A percentile compares a stretch with the other conserved stretches of the same genome.
phyloP scores from a whole-genome alignment of 2,888 invertebrate species.

The Trachelus tabidus region DNA sequence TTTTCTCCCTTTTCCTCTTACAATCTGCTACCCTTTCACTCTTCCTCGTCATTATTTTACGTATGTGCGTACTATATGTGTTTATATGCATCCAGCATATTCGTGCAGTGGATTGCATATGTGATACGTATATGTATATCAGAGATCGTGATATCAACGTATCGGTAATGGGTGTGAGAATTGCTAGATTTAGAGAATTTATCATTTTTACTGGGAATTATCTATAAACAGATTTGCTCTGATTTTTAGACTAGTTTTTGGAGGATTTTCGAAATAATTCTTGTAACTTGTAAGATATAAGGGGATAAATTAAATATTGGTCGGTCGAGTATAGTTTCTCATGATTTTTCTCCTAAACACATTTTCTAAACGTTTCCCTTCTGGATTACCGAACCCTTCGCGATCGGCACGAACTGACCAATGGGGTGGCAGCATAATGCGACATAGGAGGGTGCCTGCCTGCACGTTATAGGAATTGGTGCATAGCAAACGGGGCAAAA shows the following conservation, averaged over 20 bases:
- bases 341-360: not conserved
- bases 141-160: no score
- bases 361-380: not conserved
- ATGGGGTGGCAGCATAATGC: slow-evolving; percentile 3
- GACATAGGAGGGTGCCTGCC: slow-evolving; percentile 1
- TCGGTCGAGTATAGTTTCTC: not conserved
- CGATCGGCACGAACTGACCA: not conserved
- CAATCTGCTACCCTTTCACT: not conserved
- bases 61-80: no score
- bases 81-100: no score
- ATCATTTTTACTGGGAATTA: not conserved
- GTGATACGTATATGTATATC: not conserved
- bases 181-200: not conserved
- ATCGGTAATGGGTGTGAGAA: not conserved
- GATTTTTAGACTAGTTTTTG: not conserved
- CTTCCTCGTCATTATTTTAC: not conserved
- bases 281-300: no score
- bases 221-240: not conserved
- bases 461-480: slow-evolving; percentile 57
- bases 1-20: not conserved
- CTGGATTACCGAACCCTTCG: not conserved
- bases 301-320: no score
- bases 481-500: slow-evolving; percentile 64
- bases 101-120: not conserved
- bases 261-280: not conserved